Evolutionary conservation across 2,797 vertebrate species (phyloP).

Genomic region (Columba guinea): DNA sequence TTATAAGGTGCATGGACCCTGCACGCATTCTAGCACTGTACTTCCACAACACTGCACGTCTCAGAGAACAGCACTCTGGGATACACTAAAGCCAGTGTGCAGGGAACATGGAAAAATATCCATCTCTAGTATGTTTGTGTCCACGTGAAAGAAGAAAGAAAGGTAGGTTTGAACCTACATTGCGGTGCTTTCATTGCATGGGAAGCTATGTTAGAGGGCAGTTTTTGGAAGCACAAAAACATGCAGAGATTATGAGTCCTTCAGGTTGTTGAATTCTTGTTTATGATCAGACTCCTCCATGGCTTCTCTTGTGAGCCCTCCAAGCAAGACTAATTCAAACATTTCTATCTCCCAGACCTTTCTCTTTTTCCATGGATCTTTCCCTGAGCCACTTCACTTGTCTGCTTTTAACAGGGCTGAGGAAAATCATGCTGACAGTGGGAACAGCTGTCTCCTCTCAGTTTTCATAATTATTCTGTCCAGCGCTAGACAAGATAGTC

Average conservation of each 20-base stretch:
- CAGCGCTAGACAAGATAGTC: background rate
- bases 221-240: background rate
- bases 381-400: background rate
- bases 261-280: background rate
- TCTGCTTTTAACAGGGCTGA: background rate
- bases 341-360: background rate
- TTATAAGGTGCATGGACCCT: background rate
- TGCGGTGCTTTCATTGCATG: background rate
- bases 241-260: background rate
- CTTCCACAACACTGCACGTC: background rate
- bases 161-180: background rate
- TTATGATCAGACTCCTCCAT: background rate
- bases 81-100: background rate
- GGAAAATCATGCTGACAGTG: background rate
- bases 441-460: background rate
- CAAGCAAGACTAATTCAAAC: background rate
- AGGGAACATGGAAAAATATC: background rate
- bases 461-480: background rate
- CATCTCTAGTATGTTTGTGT: background rate
- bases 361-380: background rate
- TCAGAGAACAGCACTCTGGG: background rate
- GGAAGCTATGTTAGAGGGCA: background rate
- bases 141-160: background rate
- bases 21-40: background rate
- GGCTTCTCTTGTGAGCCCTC: background rate